phyloP scores from a whole-genome alignment of 2,888 invertebrate genomes.

The Mechanitis mazaeus region DNA sequence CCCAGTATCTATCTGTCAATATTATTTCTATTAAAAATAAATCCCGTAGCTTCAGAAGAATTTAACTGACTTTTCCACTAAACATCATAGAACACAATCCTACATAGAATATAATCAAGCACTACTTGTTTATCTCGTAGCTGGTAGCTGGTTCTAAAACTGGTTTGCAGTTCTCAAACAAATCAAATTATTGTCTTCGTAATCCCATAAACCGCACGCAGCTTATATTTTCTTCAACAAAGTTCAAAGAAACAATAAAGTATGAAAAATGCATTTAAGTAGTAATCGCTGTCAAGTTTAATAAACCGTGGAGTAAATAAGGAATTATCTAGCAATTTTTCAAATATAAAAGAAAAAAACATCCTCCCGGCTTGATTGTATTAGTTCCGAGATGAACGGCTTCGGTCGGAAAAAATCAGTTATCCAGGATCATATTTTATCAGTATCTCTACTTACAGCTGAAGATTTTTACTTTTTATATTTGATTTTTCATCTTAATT shows the following conservation, averaged over 20 bases:
- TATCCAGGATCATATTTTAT: conserved; percentile 23
- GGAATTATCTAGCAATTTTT: conserved; percentile 23
- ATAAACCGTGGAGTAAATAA: conserved; percentile 23
- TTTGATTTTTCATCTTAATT: too few species aligned
- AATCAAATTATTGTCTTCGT: too few species aligned
- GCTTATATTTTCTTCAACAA: background rate
- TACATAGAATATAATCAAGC: too few species aligned
- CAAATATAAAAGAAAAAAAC: conserved; percentile 25
- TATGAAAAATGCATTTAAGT: conserved; percentile 14
- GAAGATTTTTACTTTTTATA: background rate
- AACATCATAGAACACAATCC: too few species aligned
- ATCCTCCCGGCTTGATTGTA: conserved; percentile 22
- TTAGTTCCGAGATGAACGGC: conserved; percentile 24
- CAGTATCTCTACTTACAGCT: conserved; percentile 7
- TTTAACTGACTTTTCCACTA: too few species aligned
- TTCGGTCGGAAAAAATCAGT: conserved; percentile 20
- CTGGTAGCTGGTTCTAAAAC: too few species aligned
- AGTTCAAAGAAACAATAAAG: conserved; percentile 1
- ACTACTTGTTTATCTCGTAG: too few species aligned
- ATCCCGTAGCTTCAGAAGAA: too few species aligned
- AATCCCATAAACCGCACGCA: too few species aligned
- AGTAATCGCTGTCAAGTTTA: conserved; percentile 19
- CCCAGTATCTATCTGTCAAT: too few species aligned
- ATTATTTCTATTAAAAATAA: too few species aligned
- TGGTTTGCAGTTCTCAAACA: too few species aligned